Conservation (phyloP, 1,140 invertebrate species). For the Heliconius hermathena region DNA sequence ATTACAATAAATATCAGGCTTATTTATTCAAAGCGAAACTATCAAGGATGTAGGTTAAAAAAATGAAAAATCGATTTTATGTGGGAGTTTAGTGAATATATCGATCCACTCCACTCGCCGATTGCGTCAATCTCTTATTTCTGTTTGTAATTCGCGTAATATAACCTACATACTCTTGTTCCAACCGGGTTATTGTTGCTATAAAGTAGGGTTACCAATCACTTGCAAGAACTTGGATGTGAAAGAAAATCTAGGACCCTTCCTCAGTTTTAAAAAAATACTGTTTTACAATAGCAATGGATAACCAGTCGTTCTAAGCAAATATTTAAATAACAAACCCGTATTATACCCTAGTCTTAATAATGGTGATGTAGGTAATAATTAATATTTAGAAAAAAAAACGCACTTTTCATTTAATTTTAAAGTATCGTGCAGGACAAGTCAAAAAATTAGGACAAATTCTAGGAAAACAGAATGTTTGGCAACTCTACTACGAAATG, state of each 20-base stretch:
- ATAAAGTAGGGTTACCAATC: not conserved
- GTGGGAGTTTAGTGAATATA: not conserved
- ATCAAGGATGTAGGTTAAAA: not conserved
- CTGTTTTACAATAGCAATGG: no score
- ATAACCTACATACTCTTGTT: conserved; percentile 41
- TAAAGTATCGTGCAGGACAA: no score
- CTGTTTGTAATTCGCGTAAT: conserved; percentile 45
- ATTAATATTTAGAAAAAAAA: no score
- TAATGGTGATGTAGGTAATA: no score
- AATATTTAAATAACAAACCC: no score
- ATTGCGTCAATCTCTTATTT: conserved; percentile 55
- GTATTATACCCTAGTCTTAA: no score
- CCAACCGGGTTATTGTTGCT: conserved; percentile 41
- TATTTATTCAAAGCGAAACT: not conserved
- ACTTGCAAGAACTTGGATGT: not conserved
- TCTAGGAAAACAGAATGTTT: not conserved
- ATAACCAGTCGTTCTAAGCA: no score
- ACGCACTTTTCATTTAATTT: no score
- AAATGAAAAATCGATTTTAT: not conserved
- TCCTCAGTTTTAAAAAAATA: not conserved
- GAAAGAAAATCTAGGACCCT: not conserved
- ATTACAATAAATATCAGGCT: not conserved
- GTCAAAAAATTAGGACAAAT: no score
- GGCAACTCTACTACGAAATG: not conserved
- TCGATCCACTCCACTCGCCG: conserved; percentile 31